Evolutionary conservation across 53 echinoderm and acorn worm genomes (phyloP).

Genomic region (Zoroaster sp.): DNA sequence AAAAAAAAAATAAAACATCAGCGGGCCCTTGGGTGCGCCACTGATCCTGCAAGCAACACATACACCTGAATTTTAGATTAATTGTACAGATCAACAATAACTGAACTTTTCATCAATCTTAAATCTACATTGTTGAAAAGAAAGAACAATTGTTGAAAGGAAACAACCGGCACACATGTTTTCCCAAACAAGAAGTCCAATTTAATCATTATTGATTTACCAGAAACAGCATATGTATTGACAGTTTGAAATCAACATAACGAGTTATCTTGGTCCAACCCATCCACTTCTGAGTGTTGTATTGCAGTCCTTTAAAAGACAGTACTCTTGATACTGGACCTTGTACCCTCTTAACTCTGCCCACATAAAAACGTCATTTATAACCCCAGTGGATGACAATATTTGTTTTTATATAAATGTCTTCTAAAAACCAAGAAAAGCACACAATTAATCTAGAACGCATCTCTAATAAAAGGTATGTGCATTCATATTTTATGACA

Average conservation of each 20-base stretch:
- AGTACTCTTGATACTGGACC: neutral
- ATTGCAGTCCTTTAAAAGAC: neutral
- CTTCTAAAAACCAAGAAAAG: neutral
- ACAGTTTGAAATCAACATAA: neutral
- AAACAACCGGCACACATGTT: neutral
- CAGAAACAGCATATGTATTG: too few species aligned
- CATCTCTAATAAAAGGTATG: too few species aligned
- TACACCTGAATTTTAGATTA: too few species aligned
- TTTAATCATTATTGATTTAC: neutral
- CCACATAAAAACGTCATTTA: neutral
- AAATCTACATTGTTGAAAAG: too few species aligned
- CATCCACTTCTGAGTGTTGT: neutral
- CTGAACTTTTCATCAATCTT: too few species aligned
- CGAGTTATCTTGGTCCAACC: neutral
- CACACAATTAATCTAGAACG: too few species aligned
- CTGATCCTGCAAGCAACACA: too few species aligned
- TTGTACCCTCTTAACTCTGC: neutral
- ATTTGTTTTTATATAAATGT: neutral
- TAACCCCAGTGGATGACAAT: neutral
- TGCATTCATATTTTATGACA: too few species aligned
- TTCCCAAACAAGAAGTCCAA: neutral
- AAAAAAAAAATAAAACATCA: too few species aligned
- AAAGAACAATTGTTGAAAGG: too few species aligned
- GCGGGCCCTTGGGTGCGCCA: too few species aligned
- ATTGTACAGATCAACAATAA: too few species aligned